These are phyloP conservation scores for Dysdera silvatica DNA, from an alignment of 1,140 invertebrate genomes.

Conservation along the genomic window DNA sequence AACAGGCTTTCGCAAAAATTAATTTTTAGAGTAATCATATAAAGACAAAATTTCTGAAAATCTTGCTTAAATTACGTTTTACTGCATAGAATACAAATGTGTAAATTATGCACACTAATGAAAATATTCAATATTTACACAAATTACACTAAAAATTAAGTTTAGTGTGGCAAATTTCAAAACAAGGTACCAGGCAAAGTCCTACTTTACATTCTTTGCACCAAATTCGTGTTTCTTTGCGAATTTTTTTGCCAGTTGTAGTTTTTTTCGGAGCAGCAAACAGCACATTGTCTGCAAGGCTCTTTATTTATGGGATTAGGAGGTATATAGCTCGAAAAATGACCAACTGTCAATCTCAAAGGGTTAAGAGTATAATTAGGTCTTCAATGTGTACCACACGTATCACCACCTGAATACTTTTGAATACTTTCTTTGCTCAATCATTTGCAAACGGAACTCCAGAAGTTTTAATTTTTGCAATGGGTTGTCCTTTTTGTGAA, in stretches of 20 bases:
- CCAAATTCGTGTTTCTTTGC: too few species aligned
- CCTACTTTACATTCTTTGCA: too few species aligned
- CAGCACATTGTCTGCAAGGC: neutral
- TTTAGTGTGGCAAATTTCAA: too few species aligned
- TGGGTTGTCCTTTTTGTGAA: slow-evolving; percentile 7
- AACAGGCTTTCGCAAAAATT: too few species aligned
- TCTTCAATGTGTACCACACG: neutral
- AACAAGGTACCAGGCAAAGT: too few species aligned
- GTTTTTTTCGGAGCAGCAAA: neutral
- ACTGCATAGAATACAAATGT: too few species aligned
- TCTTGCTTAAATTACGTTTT: too few species aligned
- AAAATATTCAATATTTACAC: too few species aligned
- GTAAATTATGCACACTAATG: too few species aligned
- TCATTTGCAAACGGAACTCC: neutral
- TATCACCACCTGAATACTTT: slow-evolving; percentile 1
- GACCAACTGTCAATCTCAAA: slow-evolving; percentile 2
- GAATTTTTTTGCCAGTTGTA: neutral
- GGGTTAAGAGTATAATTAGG: slow-evolving; percentile 1
- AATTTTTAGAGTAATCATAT: too few species aligned
- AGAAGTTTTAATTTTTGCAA: slow-evolving; percentile 5
- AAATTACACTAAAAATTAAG: too few species aligned
- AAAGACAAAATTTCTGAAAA: too few species aligned
- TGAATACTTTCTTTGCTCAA: slow-evolving; percentile 9
- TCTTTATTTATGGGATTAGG: neutral
- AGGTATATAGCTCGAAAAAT: slow-evolving; percentile 3